Conservation (phyloP, 1,140 invertebrate genomes). For the Paraescarpia echinospica region DNA sequence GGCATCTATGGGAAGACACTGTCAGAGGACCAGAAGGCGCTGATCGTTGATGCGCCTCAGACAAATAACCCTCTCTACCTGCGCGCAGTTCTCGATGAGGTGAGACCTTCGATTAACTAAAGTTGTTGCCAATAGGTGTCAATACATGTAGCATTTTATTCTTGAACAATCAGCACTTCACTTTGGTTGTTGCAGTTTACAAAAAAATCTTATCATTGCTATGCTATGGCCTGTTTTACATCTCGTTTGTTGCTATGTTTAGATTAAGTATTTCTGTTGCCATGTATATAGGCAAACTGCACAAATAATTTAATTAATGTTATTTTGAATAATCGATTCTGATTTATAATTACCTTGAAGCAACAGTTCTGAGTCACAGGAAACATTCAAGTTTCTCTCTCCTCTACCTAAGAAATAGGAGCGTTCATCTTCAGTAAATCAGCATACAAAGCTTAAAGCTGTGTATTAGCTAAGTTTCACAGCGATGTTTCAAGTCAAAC, state of each 20-base stretch:
- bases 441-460: neutral
- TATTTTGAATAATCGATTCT: too few species aligned
- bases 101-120: constrained; percentile 16
- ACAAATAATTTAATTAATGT: neutral
- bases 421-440: neutral
- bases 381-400: neutral
- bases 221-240: neutral
- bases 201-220: neutral
- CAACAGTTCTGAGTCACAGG: neutral
- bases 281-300: neutral
- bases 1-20: constrained; percentile 43
- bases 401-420: neutral
- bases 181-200: neutral
- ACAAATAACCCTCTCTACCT: constrained; percentile 43
- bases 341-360: neutral
- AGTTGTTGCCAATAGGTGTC: neutral
- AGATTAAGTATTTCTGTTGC: neutral
- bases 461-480: neutral
- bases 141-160: neutral
- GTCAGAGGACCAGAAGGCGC: constrained; percentile 37
- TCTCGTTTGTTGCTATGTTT: neutral
- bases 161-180: neutral
- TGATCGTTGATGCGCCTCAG: constrained; percentile 38
- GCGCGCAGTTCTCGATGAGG: constrained; percentile 42
- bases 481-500: neutral